Percentiles rank a stretch among this genome's conserved stretches.
These are phyloP conservation scores for Syngnathus scovelli DNA, from an alignment of 2,113 vertebrate species.

Conservation along the genomic window DNA sequence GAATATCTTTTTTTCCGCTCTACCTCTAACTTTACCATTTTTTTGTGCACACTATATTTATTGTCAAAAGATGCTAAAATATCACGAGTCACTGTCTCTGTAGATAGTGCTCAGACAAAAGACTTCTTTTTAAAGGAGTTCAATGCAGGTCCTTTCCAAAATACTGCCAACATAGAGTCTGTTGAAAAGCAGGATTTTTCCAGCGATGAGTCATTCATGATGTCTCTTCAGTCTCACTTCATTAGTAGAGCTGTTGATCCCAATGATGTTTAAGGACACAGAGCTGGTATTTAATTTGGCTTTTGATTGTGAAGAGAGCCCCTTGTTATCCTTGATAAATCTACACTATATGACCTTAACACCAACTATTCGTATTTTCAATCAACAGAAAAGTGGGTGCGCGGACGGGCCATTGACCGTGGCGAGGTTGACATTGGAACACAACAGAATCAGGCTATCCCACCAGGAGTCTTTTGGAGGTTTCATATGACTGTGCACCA, in stretches of 20 bases:
- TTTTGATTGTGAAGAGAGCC: constrained; percentile 28
- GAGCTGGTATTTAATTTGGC: constrained; percentile 48
- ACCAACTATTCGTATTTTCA: constrained; percentile 19
- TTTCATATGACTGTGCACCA: constrained; percentile 95
- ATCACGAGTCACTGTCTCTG: constrained; percentile 56
- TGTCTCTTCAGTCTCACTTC: constrained; percentile 45
- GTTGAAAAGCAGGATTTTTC: constrained; percentile 45
- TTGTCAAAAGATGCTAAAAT: constrained; percentile 63
- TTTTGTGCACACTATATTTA: constrained; percentile 20
- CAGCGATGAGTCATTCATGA: constrained; percentile 36
- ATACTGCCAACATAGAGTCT: constrained; percentile 16
- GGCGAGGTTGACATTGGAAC: constrained; percentile 91
- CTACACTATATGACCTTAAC: constrained; percentile 7
- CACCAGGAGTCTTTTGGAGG: constrained; percentile 95
- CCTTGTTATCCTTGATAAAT: constrained; percentile 30
- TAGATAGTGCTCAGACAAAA: constrained; percentile 54
- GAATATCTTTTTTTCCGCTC: constrained; percentile 16
- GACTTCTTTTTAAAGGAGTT: constrained; percentile 50
- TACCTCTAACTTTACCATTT: constrained; percentile 19
- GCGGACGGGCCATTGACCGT: constrained; percentile 86
- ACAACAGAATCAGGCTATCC: constrained; percentile 89
- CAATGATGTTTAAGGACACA: constrained; percentile 42
- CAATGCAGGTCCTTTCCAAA: constrained; percentile 46
- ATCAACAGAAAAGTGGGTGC: constrained; percentile 68
- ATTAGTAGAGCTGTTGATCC: constrained; percentile 51